A percentile compares a stretch with the other conserved stretches of the same genome.
Evolutionary conservation across 35 echinoderm and acorn worm species (phyloP).

Genomic region (Apostichopus japonicus): DNA sequence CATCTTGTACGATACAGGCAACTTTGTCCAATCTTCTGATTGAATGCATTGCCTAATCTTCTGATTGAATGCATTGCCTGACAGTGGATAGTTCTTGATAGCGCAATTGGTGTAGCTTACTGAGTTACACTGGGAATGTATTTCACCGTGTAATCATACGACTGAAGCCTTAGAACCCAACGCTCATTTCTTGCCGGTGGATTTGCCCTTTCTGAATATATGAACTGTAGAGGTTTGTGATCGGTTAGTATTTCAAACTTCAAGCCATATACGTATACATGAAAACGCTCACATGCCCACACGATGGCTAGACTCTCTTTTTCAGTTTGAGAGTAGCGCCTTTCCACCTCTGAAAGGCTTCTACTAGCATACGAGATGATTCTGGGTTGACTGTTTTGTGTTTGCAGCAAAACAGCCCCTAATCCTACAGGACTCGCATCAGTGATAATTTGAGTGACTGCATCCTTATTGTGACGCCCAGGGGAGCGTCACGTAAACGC

Average conservation of each 20-base stretch:
- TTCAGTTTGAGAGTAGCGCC: constrained; percentile 65
- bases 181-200: constrained; percentile 51
- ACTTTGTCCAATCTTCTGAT: not conserved
- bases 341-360: constrained; percentile 41
- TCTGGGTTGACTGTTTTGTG: not conserved
- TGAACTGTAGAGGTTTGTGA: constrained; percentile 56
- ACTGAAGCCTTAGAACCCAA: constrained; percentile 49
- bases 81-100: not conserved
- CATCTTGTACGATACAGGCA: not conserved
- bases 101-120: not conserved
- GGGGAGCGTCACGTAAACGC: no score
- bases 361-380: constrained; percentile 65
- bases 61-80: not conserved
- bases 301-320: constrained; percentile 43
- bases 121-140: not conserved
- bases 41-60: constrained; percentile 13
- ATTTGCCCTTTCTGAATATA: constrained; percentile 25
- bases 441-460: constrained; percentile 44
- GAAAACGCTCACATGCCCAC: constrained; percentile 38
- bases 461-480: no score
- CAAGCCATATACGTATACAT: constrained; percentile 24
- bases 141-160: constrained; percentile 22
- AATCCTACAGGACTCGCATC: constrained; percentile 61
- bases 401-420: constrained; percentile 31
- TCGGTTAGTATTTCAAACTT: constrained; percentile 45